These are phyloP conservation scores for Phalanger gymnotis DNA, from an alignment of 2,797 vertebrate species.

Conservation along the genomic window DNA sequence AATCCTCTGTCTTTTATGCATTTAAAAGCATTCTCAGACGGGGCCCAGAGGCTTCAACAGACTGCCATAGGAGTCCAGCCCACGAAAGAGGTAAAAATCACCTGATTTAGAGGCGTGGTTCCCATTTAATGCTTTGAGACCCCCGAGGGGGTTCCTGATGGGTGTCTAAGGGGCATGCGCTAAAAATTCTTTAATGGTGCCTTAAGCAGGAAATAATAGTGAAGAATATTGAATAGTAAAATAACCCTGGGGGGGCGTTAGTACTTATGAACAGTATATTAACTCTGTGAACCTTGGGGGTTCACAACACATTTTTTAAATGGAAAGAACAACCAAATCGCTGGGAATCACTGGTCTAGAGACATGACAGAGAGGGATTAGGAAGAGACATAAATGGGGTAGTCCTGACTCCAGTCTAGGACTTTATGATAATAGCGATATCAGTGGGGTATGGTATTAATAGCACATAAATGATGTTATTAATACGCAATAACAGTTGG, in stretches of 20 bases:
- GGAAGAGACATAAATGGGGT: neutral
- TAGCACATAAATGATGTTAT: neutral
- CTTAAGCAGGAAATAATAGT: neutral
- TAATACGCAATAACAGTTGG: neutral
- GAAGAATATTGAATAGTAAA: neutral
- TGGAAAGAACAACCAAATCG: neutral
- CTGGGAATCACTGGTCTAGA: neutral
- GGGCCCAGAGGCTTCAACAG: neutral
- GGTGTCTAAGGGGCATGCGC: neutral
- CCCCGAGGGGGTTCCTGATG: neutral
- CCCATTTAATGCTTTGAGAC: neutral
- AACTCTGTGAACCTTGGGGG: neutral
- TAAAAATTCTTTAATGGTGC: neutral
- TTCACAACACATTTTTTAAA: neutral
- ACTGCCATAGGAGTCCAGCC: neutral
- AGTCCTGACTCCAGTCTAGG: neutral
- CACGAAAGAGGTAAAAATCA: neutral
- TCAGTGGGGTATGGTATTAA: neutral
- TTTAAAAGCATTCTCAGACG: neutral
- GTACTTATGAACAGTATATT: neutral
- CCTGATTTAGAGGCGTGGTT: neutral
- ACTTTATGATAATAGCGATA: neutral
- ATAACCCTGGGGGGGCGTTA: neutral
- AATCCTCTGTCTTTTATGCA: neutral
- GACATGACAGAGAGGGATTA: neutral